Conservation (phyloP, 2,888 invertebrate genomes). For the Lepidochrysops patricia region DNA sequence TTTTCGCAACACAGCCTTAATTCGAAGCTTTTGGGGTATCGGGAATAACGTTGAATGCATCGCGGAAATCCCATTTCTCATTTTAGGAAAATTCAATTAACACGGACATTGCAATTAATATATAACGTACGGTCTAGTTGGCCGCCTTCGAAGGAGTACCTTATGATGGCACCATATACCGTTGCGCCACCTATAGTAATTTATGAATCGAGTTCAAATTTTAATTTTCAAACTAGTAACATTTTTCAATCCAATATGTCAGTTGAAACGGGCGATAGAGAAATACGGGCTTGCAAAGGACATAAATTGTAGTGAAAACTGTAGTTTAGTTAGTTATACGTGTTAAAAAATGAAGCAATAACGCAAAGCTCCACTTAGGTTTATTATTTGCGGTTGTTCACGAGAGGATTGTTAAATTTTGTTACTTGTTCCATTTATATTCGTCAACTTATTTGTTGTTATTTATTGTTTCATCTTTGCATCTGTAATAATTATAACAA, state of each 20-base stretch:
- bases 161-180: too few relatives aligned
- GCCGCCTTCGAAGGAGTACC: too few relatives aligned
- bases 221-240: slow-evolving; percentile 12
- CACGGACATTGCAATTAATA: too few relatives aligned
- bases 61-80: too few relatives aligned
- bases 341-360: slow-evolving; percentile 35
- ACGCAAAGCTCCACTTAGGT: slow-evolving; percentile 30
- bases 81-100: too few relatives aligned
- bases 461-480: slow-evolving; percentile 46
- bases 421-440: slow-evolving; percentile 29
- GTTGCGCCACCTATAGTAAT: not conserved
- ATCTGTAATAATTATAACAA: slow-evolving; percentile 30
- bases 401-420: slow-evolving; percentile 24
- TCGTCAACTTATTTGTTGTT: slow-evolving; percentile 45
- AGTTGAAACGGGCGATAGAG: slow-evolving; percentile 34
- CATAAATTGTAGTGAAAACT: slow-evolving; percentile 25
- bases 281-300: slow-evolving; percentile 40
- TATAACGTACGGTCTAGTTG: too few relatives aligned
- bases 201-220: too few relatives aligned
- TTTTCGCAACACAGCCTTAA: too few relatives aligned
- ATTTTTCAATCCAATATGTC: slow-evolving; percentile 52
- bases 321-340: slow-evolving; percentile 36
- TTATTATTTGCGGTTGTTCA: slow-evolving; percentile 23
- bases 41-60: too few relatives aligned
- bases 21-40: too few relatives aligned